Base-by-base conservation (phyloP, 2,888 invertebrate species). In the Bruchidius siliquastri region DNA sequence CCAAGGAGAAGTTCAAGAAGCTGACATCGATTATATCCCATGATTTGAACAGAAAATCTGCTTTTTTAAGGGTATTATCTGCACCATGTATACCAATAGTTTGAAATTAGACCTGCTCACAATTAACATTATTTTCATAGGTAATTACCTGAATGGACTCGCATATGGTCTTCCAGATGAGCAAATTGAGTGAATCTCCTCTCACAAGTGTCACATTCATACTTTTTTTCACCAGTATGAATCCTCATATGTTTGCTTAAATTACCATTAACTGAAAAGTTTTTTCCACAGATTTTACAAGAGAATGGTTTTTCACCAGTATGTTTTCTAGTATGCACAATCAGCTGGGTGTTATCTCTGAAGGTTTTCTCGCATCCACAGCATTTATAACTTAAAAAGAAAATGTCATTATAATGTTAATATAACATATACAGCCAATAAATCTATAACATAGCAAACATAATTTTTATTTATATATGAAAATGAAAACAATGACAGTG, bases 251-350 rank as follows among this genome's bases (percentile, higher is more conserved):
- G 85, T 74, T 85, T 85, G 73, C 82, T 84, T 73, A 85, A 77
- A 78, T 85, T 85, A 13, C 85, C 85, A 77, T 84, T 85, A n/a
- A 85, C 84, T 0, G 85, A 83, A 79, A 85, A 85, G 71, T 80
- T 80, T 75, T 85, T 85, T 0, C 78, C 79, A 73, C 85, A 85
- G 66, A 83, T 77, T 22, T 76, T 77, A 75, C 85, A 85, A 70
- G 80, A 78, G 74, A 82, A 85, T 0, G 85, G 85, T 76, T 85
- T 83, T 73, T 85, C 85, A n/a, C 85, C 85, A 4, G 85, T 85
- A 74, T 85, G 85, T 73, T 82, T 83, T 26, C 85, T 76, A 70
- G 78, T 76, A 72, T 85, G 85, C 3, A 85, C 84, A 73, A 81
- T 84, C 71, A 85, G 77, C 72, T 84, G 85, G 4, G 83, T 83